Evolutionary conservation across 2,888 invertebrate genomes (phyloP), one percentile per base, ranked within the genome.

Genomic region (Cerceris rybyensis): DNA sequence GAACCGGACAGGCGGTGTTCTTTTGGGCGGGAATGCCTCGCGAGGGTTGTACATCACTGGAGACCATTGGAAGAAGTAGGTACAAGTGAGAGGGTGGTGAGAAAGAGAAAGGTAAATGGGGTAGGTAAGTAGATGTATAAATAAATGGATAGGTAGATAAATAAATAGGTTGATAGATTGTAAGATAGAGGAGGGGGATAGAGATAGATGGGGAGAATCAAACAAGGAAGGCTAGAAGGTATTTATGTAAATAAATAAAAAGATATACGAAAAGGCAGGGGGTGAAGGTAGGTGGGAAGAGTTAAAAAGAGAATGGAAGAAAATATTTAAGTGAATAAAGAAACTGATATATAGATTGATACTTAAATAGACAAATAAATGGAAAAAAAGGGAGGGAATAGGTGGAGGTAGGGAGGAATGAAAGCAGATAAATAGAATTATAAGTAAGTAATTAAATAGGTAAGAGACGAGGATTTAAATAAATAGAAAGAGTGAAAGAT

Each of bases 191-290:
- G 28, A 28, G 28, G 28, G 28, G 49, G 17, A 63, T 43, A 42
- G 64, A 58, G 63, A 71, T 72, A 66, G 16, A 43, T 64, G 68
- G 71, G 41, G 55, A 60, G 69, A 74, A 50, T 61, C 58, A 67
- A 78, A 82, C 17, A 46, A 60, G 41, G 61, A 16, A 52, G 65
- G 11, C 41, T 6, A 28, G 28, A 28, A 28, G 28, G 28, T 28
- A 28, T 28, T 28, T 28, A 28, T 2, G 4, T 28, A 28, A 28
- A 28, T 4, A 28, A 28, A 28, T 28, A 28, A 28, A n/a, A n/a
- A n/a, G n/a, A n/a, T n/a, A n/a, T n/a, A 4, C 28, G 28, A 4
- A 28, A 28, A 28, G 28, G 4, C 28, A 28, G 28, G 28, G 28
- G 28, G 4, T 28, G 4, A 4, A 28, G 28, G 4, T 28, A 28